Conservation (phyloP, 2,888 invertebrate species). For the Lasioglossum figueresi region DNA sequence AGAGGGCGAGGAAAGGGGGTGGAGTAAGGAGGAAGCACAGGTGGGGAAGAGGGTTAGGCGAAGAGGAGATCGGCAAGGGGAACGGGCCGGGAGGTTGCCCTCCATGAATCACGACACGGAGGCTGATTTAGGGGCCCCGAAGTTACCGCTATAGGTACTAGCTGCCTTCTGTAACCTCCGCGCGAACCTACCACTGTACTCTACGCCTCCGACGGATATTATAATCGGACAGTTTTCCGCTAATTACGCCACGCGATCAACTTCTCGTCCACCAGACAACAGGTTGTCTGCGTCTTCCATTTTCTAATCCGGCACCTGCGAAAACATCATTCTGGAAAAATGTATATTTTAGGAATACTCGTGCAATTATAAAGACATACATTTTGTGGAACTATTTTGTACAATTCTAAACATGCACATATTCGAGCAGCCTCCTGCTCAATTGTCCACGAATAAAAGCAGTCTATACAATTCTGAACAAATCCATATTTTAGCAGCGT, state of each 20-base stretch:
- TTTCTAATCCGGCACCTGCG: neutral
- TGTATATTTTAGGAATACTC: neutral
- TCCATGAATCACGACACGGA: constrained; percentile 84
- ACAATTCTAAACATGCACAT: neutral
- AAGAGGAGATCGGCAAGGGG: constrained; percentile 69
- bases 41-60: constrained; percentile 61
- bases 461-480: neutral
- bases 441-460: neutral
- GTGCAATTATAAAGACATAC: neutral
- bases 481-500: neutral
- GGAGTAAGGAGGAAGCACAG: constrained; percentile 68
- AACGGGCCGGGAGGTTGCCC: constrained; percentile 80
- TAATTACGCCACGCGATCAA: constrained; percentile 16
- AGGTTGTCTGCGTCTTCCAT: neutral
- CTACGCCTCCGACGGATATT: constrained; percentile 56
- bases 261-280: neutral
- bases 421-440: neutral
- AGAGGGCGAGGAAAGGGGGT: constrained; percentile 74
- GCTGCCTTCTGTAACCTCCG: constrained; percentile 77
- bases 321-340: neutral
- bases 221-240: constrained; percentile 44
- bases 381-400: neutral
- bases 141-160: constrained; percentile 81
- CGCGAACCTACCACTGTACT: constrained; percentile 75
- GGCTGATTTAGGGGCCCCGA: constrained; percentile 83